A percentile compares a stretch with the other conserved stretches of the same genome.
Conservation (phyloP, 2,113 vertebrate genomes). For the Tachuris rubrigastra region DNA sequence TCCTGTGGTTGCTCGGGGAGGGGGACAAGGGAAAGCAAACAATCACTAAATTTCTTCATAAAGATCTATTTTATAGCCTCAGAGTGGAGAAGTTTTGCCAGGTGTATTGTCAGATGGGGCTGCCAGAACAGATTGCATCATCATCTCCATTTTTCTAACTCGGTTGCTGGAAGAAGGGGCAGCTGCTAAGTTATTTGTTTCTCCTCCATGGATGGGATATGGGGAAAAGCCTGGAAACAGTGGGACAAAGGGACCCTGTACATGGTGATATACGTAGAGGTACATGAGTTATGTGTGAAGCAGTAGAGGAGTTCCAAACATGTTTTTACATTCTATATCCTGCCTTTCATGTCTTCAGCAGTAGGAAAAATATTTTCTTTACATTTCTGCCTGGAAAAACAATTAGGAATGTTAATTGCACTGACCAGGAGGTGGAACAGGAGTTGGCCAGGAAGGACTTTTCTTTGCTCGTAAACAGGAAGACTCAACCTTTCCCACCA, state of each 20-base stretch:
- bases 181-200: not conserved
- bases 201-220: not conserved
- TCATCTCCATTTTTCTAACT: not conserved
- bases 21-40: not conserved
- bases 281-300: not conserved
- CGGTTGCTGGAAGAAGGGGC: not conserved
- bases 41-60: not conserved
- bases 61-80: not conserved
- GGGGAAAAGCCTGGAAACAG: not conserved
- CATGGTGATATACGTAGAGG: not conserved
- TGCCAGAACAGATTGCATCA: not conserved
- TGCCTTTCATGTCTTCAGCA: slow-evolving; percentile 29
- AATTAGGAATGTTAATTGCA: slow-evolving; percentile 34
- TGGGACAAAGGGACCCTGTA: not conserved
- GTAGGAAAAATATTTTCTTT: slow-evolving; percentile 21
- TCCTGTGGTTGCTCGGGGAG: not conserved
- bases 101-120: not conserved
- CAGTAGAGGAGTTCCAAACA: not conserved
- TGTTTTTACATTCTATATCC: slow-evolving; percentile 10
- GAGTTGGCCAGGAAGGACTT: slow-evolving; percentile 29
- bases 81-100: not conserved
- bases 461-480: slow-evolving; percentile 45
- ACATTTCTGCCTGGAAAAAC: slow-evolving; percentile 58
- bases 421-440: slow-evolving; percentile 20
- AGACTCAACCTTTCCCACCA: slow-evolving; percentile 43